A percentile compares a stretch with the other conserved stretches of the same genome.
phyloP scores from a whole-genome alignment of 2,797 vertebrate species.

The Nyctalus aviator region DNA sequence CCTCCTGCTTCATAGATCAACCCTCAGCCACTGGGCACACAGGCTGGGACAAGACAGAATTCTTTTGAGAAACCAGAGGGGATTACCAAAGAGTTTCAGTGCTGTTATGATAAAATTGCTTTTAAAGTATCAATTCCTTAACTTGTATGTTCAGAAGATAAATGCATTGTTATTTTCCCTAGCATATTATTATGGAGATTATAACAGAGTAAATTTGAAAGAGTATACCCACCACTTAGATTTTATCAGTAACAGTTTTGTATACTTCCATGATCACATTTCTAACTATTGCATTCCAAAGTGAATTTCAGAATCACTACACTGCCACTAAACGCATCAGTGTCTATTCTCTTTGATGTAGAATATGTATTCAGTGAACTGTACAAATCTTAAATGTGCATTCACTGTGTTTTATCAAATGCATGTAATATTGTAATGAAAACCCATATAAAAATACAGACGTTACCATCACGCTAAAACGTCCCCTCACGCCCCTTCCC shows the following conservation, averaged over 20 bases:
- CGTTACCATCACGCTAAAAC: not conserved
- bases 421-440: not conserved
- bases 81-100: not conserved
- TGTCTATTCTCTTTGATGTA: not conserved
- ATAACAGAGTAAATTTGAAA: not conserved
- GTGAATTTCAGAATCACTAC: not conserved
- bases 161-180: not conserved
- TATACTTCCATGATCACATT: not conserved
- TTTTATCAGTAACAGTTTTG: not conserved
- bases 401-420: slow-evolving; percentile 1
- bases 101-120: not conserved
- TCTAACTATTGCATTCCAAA: not conserved
- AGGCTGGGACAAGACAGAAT: not conserved
- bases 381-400: not conserved
- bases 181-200: not conserved
- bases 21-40: too few species aligned
- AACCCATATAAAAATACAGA: not conserved
- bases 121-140: not conserved
- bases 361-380: not conserved
- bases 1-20: too few species aligned
- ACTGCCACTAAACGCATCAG: not conserved
- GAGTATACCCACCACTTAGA: not conserved
- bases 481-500: not conserved
- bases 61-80: not conserved
- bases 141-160: not conserved